Evolutionary conservation across 2,888 invertebrate genomes (phyloP).

Genomic region (Synanthedon myopaeformis): DNA sequence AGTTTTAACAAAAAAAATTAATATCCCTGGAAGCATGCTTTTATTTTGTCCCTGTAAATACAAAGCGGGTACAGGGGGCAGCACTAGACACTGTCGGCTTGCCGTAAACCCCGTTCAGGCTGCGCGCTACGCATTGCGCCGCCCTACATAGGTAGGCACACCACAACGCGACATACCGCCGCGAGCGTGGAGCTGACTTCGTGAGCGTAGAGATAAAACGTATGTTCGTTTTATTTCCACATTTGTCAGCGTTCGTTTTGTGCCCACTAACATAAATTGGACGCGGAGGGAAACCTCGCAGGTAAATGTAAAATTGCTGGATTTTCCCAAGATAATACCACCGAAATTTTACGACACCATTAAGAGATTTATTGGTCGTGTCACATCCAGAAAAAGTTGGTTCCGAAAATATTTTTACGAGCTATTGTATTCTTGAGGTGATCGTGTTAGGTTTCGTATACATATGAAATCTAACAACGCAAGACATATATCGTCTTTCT

Average conservation of each 20-base stretch:
- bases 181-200: constrained; percentile 47
- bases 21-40: no score
- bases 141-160: constrained; percentile 7
- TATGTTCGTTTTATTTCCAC: constrained; percentile 69
- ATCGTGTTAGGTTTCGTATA: constrained; percentile 8
- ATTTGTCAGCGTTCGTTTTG: constrained; percentile 71
- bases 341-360: constrained; percentile 68
- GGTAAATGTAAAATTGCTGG: constrained; percentile 69
- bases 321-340: constrained; percentile 67
- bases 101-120: constrained; percentile 1
- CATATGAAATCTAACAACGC: no score
- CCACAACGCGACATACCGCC: constrained; percentile 13
- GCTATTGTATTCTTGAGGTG: constrained; percentile 18
- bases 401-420: constrained; percentile 44
- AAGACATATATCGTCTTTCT: no score
- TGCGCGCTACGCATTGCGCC: constrained; percentile 12
- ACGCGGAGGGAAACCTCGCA: constrained; percentile 67
- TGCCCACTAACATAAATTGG: constrained; percentile 71
- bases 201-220: constrained; percentile 62
- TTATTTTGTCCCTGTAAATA: no score
- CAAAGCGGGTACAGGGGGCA: constrained; percentile 10
- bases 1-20: no score
- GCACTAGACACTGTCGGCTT: neutral
- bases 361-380: constrained; percentile 65
- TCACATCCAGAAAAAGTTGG: constrained; percentile 57